Evolutionary conservation across 2,888 invertebrate species (phyloP).

Genomic region (Eilema sororculum): DNA sequence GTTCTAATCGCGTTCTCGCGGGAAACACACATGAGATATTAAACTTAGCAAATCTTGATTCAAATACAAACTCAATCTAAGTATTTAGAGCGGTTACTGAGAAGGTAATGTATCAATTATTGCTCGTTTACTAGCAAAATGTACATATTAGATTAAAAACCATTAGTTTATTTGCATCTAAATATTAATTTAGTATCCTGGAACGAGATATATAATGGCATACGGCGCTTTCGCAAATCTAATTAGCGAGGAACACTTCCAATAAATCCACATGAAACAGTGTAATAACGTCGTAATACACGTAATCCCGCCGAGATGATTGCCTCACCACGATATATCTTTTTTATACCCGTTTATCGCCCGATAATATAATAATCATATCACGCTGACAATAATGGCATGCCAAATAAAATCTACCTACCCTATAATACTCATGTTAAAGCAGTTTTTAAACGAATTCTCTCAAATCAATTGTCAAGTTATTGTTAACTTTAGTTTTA

Average conservation of each 20-base stretch:
- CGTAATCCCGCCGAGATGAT: conserved; percentile 81
- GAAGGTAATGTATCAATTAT: neutral
- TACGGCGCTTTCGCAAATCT: conserved; percentile 48
- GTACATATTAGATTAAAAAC: neutral
- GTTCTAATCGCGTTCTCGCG: no score
- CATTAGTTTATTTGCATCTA: conserved; percentile 3
- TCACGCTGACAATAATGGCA: conserved; percentile 84
- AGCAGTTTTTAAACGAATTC: conserved; percentile 55
- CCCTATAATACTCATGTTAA: conserved; percentile 70
- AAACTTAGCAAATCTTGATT: no score
- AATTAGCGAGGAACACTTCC: conserved; percentile 72
- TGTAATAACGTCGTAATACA: conserved; percentile 81
- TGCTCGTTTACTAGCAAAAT: neutral
- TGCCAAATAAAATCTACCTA: conserved; percentile 85
- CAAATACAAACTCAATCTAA: no score
- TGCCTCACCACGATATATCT: conserved; percentile 80
- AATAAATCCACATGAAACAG: conserved; percentile 80
- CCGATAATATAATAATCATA: conserved; percentile 86
- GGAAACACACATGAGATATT: no score
- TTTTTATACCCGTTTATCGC: conserved; percentile 85
- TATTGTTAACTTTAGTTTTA: conserved; percentile 19
- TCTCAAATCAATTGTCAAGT: conserved; percentile 11
- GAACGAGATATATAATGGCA: conserved; percentile 10
- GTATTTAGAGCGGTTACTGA: neutral
- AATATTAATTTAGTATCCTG: neutral